These are phyloP conservation scores for Crotophaga sulcirostris DNA, from an alignment of 2,113 vertebrate genomes.

Conservation along the genomic window DNA sequence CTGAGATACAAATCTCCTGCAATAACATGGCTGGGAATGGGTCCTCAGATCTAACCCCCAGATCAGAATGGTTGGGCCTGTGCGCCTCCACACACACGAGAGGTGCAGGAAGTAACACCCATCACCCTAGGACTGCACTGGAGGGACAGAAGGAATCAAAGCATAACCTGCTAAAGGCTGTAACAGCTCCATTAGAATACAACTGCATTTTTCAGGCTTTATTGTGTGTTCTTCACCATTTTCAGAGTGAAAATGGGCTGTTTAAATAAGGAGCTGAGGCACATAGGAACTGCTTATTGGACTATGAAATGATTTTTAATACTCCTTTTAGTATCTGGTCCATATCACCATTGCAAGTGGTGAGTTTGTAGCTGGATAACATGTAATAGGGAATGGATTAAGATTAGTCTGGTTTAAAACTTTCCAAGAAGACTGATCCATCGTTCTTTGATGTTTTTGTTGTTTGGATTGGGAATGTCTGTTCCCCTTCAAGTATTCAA, in stretches of 20 bases:
- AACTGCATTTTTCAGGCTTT: neutral
- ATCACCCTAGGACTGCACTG: neutral
- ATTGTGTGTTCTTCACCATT: neutral
- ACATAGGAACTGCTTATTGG: neutral
- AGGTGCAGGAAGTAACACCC: neutral
- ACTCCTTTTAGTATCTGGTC: neutral
- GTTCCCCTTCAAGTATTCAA: neutral
- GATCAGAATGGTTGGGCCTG: neutral
- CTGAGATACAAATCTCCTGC: rapidly evolving
- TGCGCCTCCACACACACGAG: neutral
- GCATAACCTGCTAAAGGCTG: neutral
- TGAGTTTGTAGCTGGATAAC: neutral
- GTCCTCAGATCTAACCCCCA: neutral
- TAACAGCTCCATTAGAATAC: neutral
- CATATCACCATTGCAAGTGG: neutral
- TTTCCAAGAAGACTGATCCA: neutral
- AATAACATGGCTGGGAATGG: neutral
- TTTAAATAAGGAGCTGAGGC: neutral
- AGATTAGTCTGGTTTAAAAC: neutral
- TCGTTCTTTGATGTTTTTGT: neutral
- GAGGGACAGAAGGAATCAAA: neutral
- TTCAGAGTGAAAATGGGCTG: neutral
- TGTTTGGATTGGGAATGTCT: neutral
- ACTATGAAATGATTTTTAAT: neutral
- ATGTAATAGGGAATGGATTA: neutral